Conservation (phyloP, 1,140 invertebrate genomes). For the Lepidurus couesii region DNA sequence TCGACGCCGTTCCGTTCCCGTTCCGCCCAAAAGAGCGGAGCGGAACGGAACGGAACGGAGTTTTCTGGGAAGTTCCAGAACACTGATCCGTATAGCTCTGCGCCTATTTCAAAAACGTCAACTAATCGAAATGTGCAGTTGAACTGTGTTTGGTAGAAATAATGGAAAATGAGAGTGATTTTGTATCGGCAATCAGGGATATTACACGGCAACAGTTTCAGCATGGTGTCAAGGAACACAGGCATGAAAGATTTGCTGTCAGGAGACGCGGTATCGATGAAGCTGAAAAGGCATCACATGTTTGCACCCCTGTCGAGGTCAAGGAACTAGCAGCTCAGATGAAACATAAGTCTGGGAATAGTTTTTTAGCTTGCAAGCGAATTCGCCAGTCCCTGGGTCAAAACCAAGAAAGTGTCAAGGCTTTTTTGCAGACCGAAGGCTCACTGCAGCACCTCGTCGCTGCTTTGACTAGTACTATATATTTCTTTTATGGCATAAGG, state of each 20-base stretch:
- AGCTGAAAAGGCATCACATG: background rate
- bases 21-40: too few relatives aligned
- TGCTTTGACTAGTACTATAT: conserved; percentile 16
- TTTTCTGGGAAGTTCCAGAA: too few relatives aligned
- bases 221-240: conserved; percentile 1
- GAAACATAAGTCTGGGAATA: conserved; percentile 24
- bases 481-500: background rate
- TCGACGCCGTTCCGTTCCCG: too few relatives aligned
- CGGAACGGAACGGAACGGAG: too few relatives aligned
- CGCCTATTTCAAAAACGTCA: background rate
- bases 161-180: conserved; percentile 14
- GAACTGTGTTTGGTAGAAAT: background rate
- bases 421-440: conserved; percentile 7
- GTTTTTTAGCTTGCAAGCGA: background rate
- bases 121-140: conserved; percentile 4
- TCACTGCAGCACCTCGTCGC: conserved; percentile 16
- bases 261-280: conserved; percentile 27
- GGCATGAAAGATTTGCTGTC: conserved; percentile 9
- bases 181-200: conserved; percentile 22
- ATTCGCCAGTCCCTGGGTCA: conserved; percentile 27
- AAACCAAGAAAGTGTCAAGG: conserved; percentile 24
- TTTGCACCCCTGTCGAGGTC: background rate
- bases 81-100: too few relatives aligned
- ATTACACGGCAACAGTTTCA: background rate
- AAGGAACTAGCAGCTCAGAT: conserved; percentile 6